Conservation (phyloP, 1,140 invertebrate species). For the Drosophila pseudoananassae region DNA sequence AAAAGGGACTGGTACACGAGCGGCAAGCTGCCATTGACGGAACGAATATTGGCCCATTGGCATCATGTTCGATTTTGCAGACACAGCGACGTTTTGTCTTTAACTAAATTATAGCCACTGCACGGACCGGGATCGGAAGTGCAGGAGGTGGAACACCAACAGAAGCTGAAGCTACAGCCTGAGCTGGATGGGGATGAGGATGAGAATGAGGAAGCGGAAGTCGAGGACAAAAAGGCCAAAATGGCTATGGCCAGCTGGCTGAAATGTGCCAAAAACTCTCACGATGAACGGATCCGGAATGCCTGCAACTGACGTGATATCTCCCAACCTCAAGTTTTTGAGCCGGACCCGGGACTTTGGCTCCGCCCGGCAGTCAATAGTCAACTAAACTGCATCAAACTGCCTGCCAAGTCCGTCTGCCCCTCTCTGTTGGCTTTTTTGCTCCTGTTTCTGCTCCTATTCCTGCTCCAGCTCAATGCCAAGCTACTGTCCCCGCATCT, state of each 20-base stretch:
- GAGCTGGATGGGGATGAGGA: slow-evolving; percentile 20
- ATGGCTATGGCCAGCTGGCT: slow-evolving; percentile 33
- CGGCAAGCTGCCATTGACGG: slow-evolving; percentile 52
- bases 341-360: slow-evolving; percentile 38
- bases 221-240: slow-evolving; percentile 38
- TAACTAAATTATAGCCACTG: slow-evolving; percentile 78
- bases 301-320: slow-evolving; percentile 75
- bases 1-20: slow-evolving; percentile 51
- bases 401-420: slow-evolving; percentile 61
- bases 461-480: background rate
- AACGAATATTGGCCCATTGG: slow-evolving; percentile 72
- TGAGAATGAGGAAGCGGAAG: slow-evolving; percentile 27
- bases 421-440: slow-evolving; percentile 14
- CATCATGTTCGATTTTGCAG: slow-evolving; percentile 79
- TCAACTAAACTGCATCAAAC: slow-evolving; percentile 78
- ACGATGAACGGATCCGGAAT: slow-evolving; percentile 34
- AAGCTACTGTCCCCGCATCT: background rate
- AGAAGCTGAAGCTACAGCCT: slow-evolving; percentile 4
- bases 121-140: slow-evolving; percentile 40
- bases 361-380: slow-evolving; percentile 72
- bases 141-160: slow-evolving; percentile 6
- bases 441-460: background rate
- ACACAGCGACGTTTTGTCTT: slow-evolving; percentile 75
- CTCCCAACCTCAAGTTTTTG: slow-evolving; percentile 52
- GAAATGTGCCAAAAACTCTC: slow-evolving; percentile 74